phyloP scores from a whole-genome alignment of 2,797 vertebrate genomes.

The Aotus griseimembra region DNA sequence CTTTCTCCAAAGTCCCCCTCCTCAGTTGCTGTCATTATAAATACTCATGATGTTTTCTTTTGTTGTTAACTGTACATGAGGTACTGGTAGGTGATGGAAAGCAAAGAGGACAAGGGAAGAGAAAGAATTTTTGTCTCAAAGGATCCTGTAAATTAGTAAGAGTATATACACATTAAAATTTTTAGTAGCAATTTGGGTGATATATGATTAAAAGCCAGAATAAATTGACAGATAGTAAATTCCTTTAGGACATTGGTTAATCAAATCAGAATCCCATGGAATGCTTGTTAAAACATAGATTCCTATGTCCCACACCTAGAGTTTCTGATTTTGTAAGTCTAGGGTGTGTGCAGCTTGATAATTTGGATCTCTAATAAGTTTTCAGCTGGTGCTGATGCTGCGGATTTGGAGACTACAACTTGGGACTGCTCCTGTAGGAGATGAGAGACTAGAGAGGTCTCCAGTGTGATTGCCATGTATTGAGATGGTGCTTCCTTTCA shows the following conservation, averaged over 20 bases:
- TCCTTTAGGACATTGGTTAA: not conserved
- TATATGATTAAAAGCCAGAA: constrained; percentile 39
- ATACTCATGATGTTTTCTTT: constrained; percentile 8
- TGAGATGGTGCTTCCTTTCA: not conserved
- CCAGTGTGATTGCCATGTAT: not conserved
- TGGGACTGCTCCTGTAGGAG: not conserved
- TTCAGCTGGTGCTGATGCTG: not conserved
- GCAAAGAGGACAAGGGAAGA: not conserved
- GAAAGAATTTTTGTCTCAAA: constrained; percentile 22
- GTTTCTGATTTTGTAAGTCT: not conserved
- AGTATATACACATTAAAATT: not conserved
- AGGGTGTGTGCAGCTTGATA: not conserved
- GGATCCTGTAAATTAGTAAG: constrained; percentile 38
- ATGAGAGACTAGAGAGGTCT: not conserved
- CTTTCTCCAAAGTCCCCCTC: not conserved
- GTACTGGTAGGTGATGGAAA: not conserved
- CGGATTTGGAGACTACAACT: not conserved
- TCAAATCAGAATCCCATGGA: not conserved
- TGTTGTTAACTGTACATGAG: not conserved
- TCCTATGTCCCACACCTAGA: not conserved
- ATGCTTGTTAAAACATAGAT: not conserved
- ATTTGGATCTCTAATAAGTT: not conserved
- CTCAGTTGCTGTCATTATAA: not conserved
- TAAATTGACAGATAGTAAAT: not conserved
- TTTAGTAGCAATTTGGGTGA: not conserved